Base-by-base conservation (phyloP, 1,140 invertebrate species). In the Drosophila seguyi region DNA sequence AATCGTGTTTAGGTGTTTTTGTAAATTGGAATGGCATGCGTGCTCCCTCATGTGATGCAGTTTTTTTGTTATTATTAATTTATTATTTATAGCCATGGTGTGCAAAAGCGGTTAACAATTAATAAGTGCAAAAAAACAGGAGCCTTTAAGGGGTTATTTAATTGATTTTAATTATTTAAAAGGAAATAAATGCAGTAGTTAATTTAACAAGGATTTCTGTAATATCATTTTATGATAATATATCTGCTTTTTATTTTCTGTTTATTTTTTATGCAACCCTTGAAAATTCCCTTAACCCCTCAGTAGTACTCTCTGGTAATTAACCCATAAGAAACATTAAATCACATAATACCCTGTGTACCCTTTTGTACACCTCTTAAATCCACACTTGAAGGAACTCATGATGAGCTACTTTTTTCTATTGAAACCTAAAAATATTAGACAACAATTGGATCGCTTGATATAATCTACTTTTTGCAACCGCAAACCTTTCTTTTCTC, bases 381-480 rank as follows among this genome's bases (percentile, higher is more conserved):
- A 34, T 25, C 67, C 55, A 69, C 65, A 56, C 63, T 68, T 56
- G 13, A 69, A 13, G 42, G 27, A 47, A n/a, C 22, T 36, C 20
- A 38, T 38, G 38, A 72, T 72, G 66, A 72, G 48, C 66, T 72
- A 36, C 66, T 72, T 71, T 72, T 71, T 59, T 72, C 53, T 18
- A 48, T 62, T 62, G 47, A 61, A 74, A 27, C 7, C n/a, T 39
- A 22, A 20, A n/a, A 38, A 67, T 67, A 76, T 68, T 68, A 76
- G 74, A 76, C 74, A 66, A 52, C 74, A 77, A 69, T 72, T 59
- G 68, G 53, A 58, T 72, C 48, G 68, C 44, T 41, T n/a, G 66
- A 59, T 72, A 16, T 72, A 59, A 77, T 77, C 74, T 74, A 47
- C 48, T 74, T 74, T 59, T 55, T 41, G 68, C 67, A 71, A 71